Percentiles rank a stretch among this genome's conserved stretches.
These are phyloP conservation scores for Ormyrus pomaceus DNA, from an alignment of 2,888 invertebrate species.

Conservation along the genomic window DNA sequence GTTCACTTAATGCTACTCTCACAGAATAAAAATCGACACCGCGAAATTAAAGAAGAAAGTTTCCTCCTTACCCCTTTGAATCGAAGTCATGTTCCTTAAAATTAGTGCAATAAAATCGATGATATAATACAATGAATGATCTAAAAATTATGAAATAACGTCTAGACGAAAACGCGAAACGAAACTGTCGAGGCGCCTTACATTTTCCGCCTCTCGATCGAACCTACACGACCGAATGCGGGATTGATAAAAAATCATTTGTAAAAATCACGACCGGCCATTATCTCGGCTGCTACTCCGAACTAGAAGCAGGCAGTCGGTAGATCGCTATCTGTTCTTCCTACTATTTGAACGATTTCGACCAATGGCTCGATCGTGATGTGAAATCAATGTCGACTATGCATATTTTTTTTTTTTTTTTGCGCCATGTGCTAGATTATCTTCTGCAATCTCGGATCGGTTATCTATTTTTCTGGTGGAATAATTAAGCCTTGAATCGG, in stretches of 20 bases:
- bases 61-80: conserved; percentile 1
- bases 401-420: conserved; percentile 23
- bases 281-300: conserved; percentile 25
- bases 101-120: too few species aligned
- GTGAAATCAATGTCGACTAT: conserved; percentile 25
- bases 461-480: conserved; percentile 14
- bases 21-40: too few species aligned
- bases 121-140: too few species aligned
- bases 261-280: conserved; percentile 17
- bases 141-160: neutral
- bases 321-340: conserved; percentile 34
- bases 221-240: neutral
- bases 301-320: neutral
- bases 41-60: too few species aligned
- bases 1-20: too few species aligned
- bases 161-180: neutral
- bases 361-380: neutral
- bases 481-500: conserved; percentile 14
- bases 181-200: neutral
- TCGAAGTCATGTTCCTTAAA: conserved; percentile 11
- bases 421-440: conserved; percentile 10
- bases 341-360: conserved; percentile 3
- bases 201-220: neutral
- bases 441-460: conserved; percentile 7
- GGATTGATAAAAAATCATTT: conserved; percentile 1